Conservation (phyloP, 2,113 vertebrate genomes). For the Trinectes maculatus region DNA sequence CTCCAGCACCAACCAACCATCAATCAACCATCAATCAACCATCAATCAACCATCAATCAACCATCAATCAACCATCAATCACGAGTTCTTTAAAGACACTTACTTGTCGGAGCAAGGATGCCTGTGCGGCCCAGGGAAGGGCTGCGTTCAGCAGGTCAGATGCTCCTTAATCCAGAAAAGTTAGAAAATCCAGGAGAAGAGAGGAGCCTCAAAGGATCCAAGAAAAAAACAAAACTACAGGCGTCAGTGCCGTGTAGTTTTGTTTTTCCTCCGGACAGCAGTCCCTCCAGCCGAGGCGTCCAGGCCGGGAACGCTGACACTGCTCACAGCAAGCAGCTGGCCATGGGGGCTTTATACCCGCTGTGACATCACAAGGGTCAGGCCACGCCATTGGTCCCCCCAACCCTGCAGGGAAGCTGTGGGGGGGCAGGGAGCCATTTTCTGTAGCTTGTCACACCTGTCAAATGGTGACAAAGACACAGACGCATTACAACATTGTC, state of each 20-base stretch:
- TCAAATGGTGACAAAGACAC: neutral
- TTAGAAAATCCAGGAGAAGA: slow-evolving; percentile 91
- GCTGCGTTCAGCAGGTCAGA: slow-evolving; percentile 79
- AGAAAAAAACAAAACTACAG: slow-evolving; percentile 96
- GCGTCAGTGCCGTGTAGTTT: slow-evolving; percentile 89
- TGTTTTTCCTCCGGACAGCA: slow-evolving; percentile 90
- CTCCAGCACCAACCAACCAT: neutral
- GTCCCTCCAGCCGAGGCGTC: slow-evolving; percentile 99
- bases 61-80: neutral
- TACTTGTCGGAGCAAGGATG: slow-evolving; percentile 95
- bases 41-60: neutral
- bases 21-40: neutral
- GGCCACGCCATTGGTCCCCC: slow-evolving; percentile 81
- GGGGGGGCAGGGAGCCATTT: slow-evolving; percentile 40
- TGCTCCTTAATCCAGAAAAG: slow-evolving; percentile 91
- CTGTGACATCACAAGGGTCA: slow-evolving; percentile 60
- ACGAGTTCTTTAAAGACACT: slow-evolving; percentile 82
- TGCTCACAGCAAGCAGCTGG: slow-evolving; percentile 89
- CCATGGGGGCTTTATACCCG: slow-evolving; percentile 90
- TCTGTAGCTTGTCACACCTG: slow-evolving; percentile 30
- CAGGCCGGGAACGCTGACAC: slow-evolving; percentile 97
- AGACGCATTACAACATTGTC: neutral
- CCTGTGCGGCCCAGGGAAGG: slow-evolving; percentile 86
- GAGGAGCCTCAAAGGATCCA: slow-evolving; percentile 87
- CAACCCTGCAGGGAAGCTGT: slow-evolving; percentile 33